Percentiles rank a stretch among this genome's conserved stretches.
These are phyloP conservation scores for Laothoe populi DNA, from an alignment of 2,888 invertebrate genomes.

Conservation along the genomic window DNA sequence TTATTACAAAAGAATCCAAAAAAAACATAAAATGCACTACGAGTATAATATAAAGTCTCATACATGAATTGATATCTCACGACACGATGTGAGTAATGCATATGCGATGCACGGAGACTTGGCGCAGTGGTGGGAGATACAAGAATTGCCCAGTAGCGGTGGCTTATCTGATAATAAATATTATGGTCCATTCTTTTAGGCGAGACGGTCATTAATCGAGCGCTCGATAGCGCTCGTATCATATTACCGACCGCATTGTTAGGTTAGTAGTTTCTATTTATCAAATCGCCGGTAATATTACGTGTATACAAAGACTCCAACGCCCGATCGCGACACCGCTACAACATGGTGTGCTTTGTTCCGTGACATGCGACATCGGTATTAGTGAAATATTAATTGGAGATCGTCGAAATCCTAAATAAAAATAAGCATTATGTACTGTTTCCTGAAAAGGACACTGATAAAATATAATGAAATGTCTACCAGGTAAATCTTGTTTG, in stretches of 20 bases:
- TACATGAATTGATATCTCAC: constrained; percentile 73
- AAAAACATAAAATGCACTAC: constrained; percentile 67
- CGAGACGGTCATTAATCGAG: constrained; percentile 82
- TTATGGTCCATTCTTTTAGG: constrained; percentile 84
- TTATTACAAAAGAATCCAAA: constrained; percentile 49
- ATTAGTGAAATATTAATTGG: constrained; percentile 71
- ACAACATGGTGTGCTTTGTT: constrained; percentile 69
- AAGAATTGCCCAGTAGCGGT: constrained; percentile 81
- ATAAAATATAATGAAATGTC: neutral
- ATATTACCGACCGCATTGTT: constrained; percentile 81
- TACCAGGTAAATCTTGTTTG: neutral
- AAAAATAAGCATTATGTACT: constrained; percentile 29
- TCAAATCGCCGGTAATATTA: constrained; percentile 80
- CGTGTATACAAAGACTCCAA: constrained; percentile 63
- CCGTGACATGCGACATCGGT: constrained; percentile 70
- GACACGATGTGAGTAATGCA: constrained; percentile 76
- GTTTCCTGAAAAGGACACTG: neutral
- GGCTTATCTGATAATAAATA: constrained; percentile 84
- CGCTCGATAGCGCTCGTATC: constrained; percentile 80
- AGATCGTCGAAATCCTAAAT: constrained; percentile 37
- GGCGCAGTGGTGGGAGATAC: constrained; percentile 77
- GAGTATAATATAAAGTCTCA: constrained; percentile 65
- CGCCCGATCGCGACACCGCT: constrained; percentile 54
- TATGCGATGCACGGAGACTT: constrained; percentile 66
- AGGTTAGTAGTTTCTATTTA: constrained; percentile 81